These are phyloP conservation scores for Lepus townsendii DNA, from an alignment of 2,797 vertebrate species.

Conservation along the genomic window DNA sequence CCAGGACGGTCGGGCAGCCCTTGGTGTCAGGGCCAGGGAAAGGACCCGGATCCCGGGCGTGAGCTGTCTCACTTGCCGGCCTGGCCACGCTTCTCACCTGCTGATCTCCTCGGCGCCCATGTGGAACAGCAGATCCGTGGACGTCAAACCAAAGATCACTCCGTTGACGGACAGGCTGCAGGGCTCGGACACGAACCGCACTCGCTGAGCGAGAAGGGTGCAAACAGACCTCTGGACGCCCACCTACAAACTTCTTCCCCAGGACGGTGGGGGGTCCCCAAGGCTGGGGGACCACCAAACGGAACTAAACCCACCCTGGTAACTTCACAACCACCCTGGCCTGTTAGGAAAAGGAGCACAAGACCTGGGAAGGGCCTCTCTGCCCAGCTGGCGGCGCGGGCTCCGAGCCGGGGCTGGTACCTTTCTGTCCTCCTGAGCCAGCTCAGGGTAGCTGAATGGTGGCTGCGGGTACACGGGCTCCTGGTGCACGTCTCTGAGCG, in stretches of 20 bases:
- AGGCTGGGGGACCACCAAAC: not conserved
- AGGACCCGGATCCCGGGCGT: not conserved
- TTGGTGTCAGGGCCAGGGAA: not conserved
- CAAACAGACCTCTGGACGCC: too few relatives aligned
- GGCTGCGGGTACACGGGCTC: conserved; percentile 95
- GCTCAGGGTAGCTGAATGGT: conserved; percentile 90
- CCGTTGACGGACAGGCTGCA: conserved; percentile 94
- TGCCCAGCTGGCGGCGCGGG: too few relatives aligned
- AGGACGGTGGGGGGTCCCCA: too few relatives aligned
- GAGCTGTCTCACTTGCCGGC: rapidly evolving
- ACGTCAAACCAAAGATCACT: conserved; percentile 93
- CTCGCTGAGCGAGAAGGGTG: conserved; percentile 86
- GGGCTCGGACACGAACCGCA: conserved; percentile 94
- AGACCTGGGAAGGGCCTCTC: not conserved
- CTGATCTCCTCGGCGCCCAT: conserved; percentile 97
- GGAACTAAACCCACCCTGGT: not conserved
- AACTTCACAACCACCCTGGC: not conserved
- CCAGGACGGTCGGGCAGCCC: not conserved
- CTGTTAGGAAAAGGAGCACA: not conserved
- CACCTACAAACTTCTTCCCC: not conserved
- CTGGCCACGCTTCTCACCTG: conserved; percentile 87
- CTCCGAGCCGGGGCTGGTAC: conserved; percentile 64
- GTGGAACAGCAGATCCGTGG: conserved; percentile 96
- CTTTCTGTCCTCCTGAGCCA: conserved; percentile 89
- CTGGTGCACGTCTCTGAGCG: conserved; percentile 94